Conservation (phyloP, 2,797 vertebrate species). For the Phataginus tetradactyla region DNA sequence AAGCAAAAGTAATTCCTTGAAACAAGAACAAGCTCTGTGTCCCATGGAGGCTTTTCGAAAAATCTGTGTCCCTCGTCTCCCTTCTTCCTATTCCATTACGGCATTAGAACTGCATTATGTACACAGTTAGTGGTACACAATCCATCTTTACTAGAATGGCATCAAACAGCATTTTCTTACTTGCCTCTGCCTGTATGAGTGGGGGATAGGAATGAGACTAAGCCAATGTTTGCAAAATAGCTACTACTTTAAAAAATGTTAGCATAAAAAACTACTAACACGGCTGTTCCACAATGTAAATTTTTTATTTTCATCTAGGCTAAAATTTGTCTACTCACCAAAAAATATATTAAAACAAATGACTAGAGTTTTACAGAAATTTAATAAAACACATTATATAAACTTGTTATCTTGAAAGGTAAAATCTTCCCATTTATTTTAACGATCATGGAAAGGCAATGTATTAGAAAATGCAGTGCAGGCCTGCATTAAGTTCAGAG, state of each 20-base stretch:
- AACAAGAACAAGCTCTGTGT: background rate
- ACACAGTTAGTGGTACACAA: background rate
- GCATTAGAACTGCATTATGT: background rate
- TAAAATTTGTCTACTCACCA: background rate
- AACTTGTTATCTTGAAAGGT: background rate
- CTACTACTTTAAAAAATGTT: background rate
- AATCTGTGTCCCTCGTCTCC: background rate
- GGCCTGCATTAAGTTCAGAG: background rate
- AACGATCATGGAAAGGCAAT: background rate
- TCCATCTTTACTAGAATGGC: background rate
- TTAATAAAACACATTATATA: background rate
- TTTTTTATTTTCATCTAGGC: background rate
- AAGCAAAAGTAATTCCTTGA: background rate
- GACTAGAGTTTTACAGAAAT: background rate
- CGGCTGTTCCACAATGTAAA: background rate
- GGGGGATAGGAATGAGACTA: background rate
- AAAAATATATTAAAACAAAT: conserved; percentile 26
- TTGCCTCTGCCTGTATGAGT: background rate
- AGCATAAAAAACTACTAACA: background rate
- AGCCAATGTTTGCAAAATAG: background rate
- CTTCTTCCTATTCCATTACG: background rate
- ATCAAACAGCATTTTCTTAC: background rate
- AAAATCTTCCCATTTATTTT: background rate
- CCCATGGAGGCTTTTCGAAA: background rate
- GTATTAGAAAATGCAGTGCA: background rate